Evolutionary conservation across 92 coral and sea anemone species (phyloP).

Genomic region (Palythoa caribaeorum): DNA sequence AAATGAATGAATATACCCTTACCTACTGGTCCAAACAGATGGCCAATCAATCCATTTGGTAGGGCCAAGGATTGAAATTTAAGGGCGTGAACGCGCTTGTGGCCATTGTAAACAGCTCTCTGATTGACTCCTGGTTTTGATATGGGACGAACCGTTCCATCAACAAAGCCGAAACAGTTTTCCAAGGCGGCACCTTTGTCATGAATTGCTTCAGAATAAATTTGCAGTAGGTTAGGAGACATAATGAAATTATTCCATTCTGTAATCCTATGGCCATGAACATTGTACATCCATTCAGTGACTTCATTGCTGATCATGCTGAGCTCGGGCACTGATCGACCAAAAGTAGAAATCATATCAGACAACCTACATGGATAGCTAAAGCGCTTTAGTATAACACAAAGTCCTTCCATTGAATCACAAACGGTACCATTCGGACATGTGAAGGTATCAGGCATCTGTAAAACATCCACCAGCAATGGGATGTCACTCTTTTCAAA

Average conservation of each 20-base stretch:
- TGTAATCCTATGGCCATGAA: neutral
- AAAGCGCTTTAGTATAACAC: neutral
- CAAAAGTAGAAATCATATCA: neutral
- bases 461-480: constrained; percentile 46
- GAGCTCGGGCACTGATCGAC: neutral
- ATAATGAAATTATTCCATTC: neutral
- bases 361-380: neutral
- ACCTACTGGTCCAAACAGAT: neutral
- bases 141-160: neutral
- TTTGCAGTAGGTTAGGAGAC: neutral
- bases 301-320: neutral
- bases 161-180: neutral
- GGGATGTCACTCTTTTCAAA: constrained; percentile 44
- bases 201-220: neutral
- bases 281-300: neutral
- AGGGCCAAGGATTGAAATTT: neutral
- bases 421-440: neutral
- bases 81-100: neutral
- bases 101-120: too few relatives aligned
- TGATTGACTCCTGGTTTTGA: neutral
- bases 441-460: neutral
- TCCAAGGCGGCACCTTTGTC: neutral
- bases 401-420: neutral
- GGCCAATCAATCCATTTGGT: neutral
- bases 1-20: neutral